These are phyloP conservation scores for Porites divaricata DNA, from an alignment of 92 coral and sea anemone species.

Conservation along the genomic window DNA sequence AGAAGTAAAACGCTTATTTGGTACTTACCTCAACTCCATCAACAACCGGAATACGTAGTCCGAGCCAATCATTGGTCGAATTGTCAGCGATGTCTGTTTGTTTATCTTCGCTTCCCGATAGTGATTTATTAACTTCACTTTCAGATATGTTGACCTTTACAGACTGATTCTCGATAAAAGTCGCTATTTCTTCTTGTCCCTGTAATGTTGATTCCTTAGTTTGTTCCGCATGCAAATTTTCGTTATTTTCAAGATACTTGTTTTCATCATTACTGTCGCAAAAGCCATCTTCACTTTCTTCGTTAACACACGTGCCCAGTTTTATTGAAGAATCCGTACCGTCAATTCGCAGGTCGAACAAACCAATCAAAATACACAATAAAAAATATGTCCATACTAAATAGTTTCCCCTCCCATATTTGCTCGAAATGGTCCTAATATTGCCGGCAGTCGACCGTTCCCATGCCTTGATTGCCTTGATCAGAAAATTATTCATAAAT, in stretches of 20 bases:
- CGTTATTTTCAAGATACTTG: slow-evolving; percentile 31
- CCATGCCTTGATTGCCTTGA: slow-evolving; percentile 27
- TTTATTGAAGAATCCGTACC: background rate
- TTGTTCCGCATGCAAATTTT: background rate
- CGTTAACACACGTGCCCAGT: slow-evolving; percentile 25
- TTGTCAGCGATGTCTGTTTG: background rate
- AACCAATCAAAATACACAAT: background rate
- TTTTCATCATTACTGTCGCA: slow-evolving; percentile 46
- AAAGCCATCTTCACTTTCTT: slow-evolving; percentile 36
- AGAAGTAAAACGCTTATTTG: background rate
- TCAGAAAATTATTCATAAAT: slow-evolving; percentile 43
- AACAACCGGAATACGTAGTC: slow-evolving; percentile 75
- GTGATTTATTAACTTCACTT: background rate
- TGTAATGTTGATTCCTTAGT: background rate
- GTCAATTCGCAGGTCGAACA: background rate
- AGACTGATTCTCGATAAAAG: background rate
- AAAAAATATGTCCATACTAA: background rate
- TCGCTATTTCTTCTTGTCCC: background rate
- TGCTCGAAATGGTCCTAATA: background rate
- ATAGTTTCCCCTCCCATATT: slow-evolving; percentile 21
- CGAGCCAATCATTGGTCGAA: slow-evolving; percentile 44
- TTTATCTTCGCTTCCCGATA: slow-evolving; percentile 5
- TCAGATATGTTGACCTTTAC: background rate
- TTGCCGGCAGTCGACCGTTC: background rate
- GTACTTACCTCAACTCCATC: slow-evolving; percentile 77